Evolutionary conservation across 2,113 vertebrate species (phyloP), one percentile per base, ranked within the genome.

Genomic region (Lates calcarifer): DNA sequence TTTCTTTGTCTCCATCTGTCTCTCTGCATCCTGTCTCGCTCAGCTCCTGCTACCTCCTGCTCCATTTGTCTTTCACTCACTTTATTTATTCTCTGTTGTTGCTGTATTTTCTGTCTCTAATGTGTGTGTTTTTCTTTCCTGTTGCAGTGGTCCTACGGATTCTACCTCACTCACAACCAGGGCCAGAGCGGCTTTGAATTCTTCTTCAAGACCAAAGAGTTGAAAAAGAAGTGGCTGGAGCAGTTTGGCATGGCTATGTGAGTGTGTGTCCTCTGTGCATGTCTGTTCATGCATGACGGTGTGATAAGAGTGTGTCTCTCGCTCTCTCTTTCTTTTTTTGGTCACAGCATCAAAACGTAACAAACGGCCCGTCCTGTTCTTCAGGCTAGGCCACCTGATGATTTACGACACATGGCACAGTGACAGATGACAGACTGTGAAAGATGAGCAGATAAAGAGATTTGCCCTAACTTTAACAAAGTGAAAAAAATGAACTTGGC

Each of bases 141-240:
- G 83, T 86, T 87, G 60, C 95, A 99, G 98, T 99, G 98, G 98
- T 98, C 97, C 81, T 96, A 99, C 0, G 98, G 97, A 91, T 99
- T 99, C 96, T 99, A 98, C 95, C 98, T 99, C 95, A 98, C 97
- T 66, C 97, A 99, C 79, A 96, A 94, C 81, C 97, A 99, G 94
- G 98, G 98, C 81, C 97, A 98, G 92, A 99, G 92, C 51, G 98
- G 98, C 69, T 96, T 99, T 80, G 98, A 99, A 93, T 96, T 99
- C 93, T 99, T 98, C 90, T 99, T 98, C 94, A 99, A 99, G 95
- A 99, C 98, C 84, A 99, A 97, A 94, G 98, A 99, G 86, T 92
- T 99, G 93, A 99, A 99, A 93, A 99, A 99, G 94, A 99, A 99
- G 87, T 99, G 98, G 97, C 95, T 99, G 86, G 98, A 99, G 71